Percentiles rank a stretch among this genome's conserved stretches.
phyloP scores from a whole-genome alignment of 2,797 vertebrate genomes.

The Bovichtus variegatus region DNA sequence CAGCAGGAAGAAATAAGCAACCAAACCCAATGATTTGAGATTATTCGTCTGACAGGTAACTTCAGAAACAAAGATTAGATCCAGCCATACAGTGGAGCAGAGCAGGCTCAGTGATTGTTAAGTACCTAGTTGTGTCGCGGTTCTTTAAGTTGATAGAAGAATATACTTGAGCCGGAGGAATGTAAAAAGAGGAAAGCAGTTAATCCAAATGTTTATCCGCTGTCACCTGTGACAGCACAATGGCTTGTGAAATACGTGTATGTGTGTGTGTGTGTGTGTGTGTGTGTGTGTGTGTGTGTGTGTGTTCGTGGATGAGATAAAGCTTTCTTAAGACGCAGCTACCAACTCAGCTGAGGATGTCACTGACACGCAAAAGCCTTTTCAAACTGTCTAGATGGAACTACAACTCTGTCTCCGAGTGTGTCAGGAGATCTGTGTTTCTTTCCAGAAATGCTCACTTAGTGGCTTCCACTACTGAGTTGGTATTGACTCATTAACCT shows the following conservation, averaged over 20 bases:
- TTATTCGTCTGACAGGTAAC: neutral
- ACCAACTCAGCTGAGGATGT: conserved; percentile 46
- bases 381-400: conserved; percentile 52
- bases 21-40: neutral
- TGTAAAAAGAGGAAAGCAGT: conserved; percentile 32
- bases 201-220: conserved; percentile 70
- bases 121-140: neutral
- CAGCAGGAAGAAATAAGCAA: neutral
- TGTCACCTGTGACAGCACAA: conserved; percentile 67
- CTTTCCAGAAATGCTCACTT: neutral
- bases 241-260: conserved; percentile 25
- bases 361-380: conserved; percentile 59
- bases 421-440: conserved; percentile 20
- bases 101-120: neutral
- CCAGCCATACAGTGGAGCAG: neutral
- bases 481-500: conserved; percentile 45
- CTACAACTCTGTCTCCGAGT: conserved; percentile 23
- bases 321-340: conserved; percentile 43
- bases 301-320: conserved; percentile 30
- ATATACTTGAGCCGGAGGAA: conserved; percentile 21
- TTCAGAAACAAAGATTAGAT: conserved; percentile 5
- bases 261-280: neutral
- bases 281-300: conserved; percentile 5
- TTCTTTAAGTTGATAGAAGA: conserved; percentile 24
- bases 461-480: conserved; percentile 20